phyloP scores from a whole-genome alignment of 2,888 invertebrate species.

The Folsomia manolachei region DNA sequence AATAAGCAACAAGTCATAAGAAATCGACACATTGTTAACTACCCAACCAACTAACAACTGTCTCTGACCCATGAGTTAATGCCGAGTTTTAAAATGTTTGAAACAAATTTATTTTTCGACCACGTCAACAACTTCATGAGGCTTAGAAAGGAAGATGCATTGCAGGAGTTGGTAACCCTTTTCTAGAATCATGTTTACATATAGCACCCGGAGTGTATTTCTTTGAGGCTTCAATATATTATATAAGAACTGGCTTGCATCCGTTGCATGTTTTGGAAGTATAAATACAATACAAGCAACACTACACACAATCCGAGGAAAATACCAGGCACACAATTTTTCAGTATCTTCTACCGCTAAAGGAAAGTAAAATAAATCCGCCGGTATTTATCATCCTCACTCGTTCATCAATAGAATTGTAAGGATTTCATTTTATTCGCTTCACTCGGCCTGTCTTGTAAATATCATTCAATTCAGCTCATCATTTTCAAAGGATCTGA shows the following conservation, averaged over 20 bases:
- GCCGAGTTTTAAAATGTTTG: background rate
- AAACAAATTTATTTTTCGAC: conserved; percentile 14
- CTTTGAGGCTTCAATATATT: background rate
- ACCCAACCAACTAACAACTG: background rate
- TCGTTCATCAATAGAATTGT: no score
- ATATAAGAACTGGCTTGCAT: background rate
- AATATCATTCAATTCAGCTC: no score
- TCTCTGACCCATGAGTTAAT: no score
- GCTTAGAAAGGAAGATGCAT: background rate
- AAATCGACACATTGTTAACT: background rate
- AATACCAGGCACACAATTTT: background rate
- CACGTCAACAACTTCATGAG: conserved; percentile 16
- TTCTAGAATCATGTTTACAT: conserved; percentile 20
- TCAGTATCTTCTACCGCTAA: no score
- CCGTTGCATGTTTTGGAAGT: no score
- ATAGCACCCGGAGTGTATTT: conserved; percentile 15
- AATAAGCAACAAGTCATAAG: conserved; percentile 2
- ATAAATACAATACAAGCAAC: no score
- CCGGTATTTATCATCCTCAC: background rate
- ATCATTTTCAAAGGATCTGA: background rate
- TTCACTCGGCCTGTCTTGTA: no score
- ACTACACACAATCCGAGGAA: background rate
- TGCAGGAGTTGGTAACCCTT: background rate
- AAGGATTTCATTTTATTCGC: no score
- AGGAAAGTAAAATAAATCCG: background rate